Evolutionary conservation across 2,888 invertebrate species (phyloP).

Genomic region (Lepetodrilus schrolli): DNA sequence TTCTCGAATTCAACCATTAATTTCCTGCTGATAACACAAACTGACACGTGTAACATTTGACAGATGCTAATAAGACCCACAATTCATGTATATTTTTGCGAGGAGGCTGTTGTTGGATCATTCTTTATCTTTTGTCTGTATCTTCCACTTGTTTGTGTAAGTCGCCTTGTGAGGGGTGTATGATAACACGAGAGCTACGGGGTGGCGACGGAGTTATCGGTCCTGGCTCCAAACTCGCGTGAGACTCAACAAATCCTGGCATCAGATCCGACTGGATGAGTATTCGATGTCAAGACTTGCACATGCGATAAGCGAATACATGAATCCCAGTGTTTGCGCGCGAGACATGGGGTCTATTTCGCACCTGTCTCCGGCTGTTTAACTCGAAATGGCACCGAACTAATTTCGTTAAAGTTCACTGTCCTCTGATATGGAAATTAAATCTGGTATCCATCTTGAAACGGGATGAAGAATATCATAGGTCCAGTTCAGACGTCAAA

Average conservation of each 20-base stretch:
- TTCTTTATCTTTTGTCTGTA: background rate
- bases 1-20: too few species aligned
- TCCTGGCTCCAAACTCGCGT: constrained; percentile 18
- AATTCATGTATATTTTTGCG: background rate
- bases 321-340: too few species aligned
- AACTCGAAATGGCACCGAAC: too few species aligned
- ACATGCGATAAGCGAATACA: background rate
- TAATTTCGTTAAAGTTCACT: too few species aligned
- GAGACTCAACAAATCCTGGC: background rate
- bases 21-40: too few species aligned
- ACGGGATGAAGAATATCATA: too few species aligned
- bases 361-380: too few species aligned
- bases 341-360: too few species aligned
- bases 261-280: background rate
- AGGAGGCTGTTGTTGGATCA: background rate
- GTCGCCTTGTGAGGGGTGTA: background rate
- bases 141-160: background rate
- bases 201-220: constrained; percentile 19
- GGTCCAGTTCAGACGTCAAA: too few species aligned
- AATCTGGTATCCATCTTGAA: too few species aligned
- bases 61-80: background rate
- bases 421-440: too few species aligned
- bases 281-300: background rate
- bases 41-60: background rate
- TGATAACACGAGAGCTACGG: constrained; percentile 1